These are phyloP conservation scores for Zaprionus capensis DNA, from an alignment of 1,140 invertebrate species.

Conservation along the genomic window DNA sequence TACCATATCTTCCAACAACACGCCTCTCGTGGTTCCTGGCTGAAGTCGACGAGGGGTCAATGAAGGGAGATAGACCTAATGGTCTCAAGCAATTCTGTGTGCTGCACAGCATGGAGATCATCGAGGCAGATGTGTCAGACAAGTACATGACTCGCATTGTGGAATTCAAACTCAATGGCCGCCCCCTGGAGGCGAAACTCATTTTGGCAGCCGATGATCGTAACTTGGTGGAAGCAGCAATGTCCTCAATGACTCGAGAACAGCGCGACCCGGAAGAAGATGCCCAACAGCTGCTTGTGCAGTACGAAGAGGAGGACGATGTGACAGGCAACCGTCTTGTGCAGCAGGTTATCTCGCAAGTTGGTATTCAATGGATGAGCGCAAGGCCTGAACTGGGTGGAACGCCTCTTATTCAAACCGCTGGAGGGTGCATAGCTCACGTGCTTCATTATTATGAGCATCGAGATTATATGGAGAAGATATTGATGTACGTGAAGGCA, in stretches of 20 bases:
- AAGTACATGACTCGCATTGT: slow-evolving; percentile 73
- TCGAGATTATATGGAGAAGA: slow-evolving; percentile 65
- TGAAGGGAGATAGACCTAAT: slow-evolving; percentile 42
- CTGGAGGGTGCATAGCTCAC: slow-evolving; percentile 42
- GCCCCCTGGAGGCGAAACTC: slow-evolving; percentile 64
- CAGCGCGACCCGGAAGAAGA: slow-evolving; percentile 34
- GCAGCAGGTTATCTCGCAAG: slow-evolving; percentile 60
- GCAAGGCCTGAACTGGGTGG: slow-evolving; percentile 38
- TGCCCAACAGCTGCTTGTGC: slow-evolving; percentile 50
- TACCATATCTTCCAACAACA: slow-evolving; percentile 32
- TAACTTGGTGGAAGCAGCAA: slow-evolving; percentile 59
- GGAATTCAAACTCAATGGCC: slow-evolving; percentile 59
- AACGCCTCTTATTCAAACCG: slow-evolving; percentile 53
- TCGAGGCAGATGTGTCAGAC: slow-evolving; percentile 63
- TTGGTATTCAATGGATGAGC: slow-evolving; percentile 59
- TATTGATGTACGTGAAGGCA: slow-evolving; percentile 61
- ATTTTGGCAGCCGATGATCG: slow-evolving; percentile 73
- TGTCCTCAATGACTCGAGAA: slow-evolving; percentile 54
- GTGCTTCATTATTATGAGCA: slow-evolving; percentile 60
- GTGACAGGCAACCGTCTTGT: slow-evolving; percentile 41
- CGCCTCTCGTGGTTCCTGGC: slow-evolving; percentile 78
- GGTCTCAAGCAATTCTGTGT: slow-evolving; percentile 51
- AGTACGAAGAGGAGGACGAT: slow-evolving; percentile 59
- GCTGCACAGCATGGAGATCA: slow-evolving; percentile 71
- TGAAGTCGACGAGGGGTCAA: slow-evolving; percentile 66